Base-by-base conservation (phyloP, 2,888 invertebrate genomes). In the Melanotus villosus region DNA sequence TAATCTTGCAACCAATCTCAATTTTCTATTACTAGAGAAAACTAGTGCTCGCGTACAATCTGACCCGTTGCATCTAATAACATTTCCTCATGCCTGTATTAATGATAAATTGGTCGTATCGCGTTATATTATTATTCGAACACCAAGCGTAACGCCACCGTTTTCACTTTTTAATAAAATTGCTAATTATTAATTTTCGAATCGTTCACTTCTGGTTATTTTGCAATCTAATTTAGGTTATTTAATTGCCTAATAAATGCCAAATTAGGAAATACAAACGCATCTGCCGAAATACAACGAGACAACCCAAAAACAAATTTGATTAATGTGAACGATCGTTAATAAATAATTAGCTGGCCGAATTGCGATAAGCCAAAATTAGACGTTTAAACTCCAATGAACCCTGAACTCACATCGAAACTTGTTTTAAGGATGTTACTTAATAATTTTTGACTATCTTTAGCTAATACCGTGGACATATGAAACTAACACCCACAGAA, bases 81-180 rank as follows among this genome's bases (percentile, higher is more conserved):
- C 23, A 12, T 47, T 47, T 47, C 47, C 47, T 47, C 47, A 47
- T 47, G 10, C 18, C 10, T 18, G 18, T 41, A 47, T n/a, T 23
- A 23, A 47, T 6, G 23, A 47, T 47, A 26, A 47, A 23, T 45
- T 21, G 45, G 45, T 45, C 19, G 12, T 47, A 47, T 26, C 26
- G n/a, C 47, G 9, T 43, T 43, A 19, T 19, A 10, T 41, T 43
- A 19, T 43, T 43, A 23, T 23, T 23, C 19, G 47, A 47, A 47
- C 23, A 6, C 12, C 23, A 47, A 26, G 47, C 47, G 47, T 47
- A 47, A 47, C 47, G 47, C 47, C 18, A 43, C 18, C 47, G 47
- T 47, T 47, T 47, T 47, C 47, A 47, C 47, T 47, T 47, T 43
- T 47, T 47, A 47, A 23, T 47, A 47, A 47, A 47, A 47, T 23